Percentiles rank a stretch among this genome's conserved stretches.
phyloP scores from a whole-genome alignment of 2,797 vertebrate genomes.

The Sebastes itinus region DNA sequence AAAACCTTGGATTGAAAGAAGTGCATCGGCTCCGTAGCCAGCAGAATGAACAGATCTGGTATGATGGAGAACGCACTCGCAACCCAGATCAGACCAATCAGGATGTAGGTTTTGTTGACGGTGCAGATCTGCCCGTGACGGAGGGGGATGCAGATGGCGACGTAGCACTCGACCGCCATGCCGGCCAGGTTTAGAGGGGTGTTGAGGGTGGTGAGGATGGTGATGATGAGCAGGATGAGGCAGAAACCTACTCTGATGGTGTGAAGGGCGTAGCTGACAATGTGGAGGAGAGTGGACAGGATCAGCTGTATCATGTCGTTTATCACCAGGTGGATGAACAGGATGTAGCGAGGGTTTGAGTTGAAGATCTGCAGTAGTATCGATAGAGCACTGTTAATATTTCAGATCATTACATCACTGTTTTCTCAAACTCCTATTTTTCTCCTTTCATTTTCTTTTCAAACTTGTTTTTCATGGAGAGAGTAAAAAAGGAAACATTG shows the following conservation, averaged over 20 bases:
- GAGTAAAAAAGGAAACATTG: not conserved
- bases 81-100: slow-evolving; percentile 68
- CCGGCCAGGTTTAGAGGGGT: slow-evolving; percentile 73
- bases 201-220: slow-evolving; percentile 57
- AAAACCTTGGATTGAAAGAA: slow-evolving; percentile 49
- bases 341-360: slow-evolving; percentile 70
- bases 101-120: slow-evolving; percentile 53
- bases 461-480: not conserved
- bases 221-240: slow-evolving; percentile 40
- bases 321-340: slow-evolving; percentile 76
- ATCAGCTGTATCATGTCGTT: slow-evolving; percentile 75
- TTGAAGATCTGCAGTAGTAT: slow-evolving; percentile 28
- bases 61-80: slow-evolving; percentile 41
- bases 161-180: slow-evolving; percentile 76
- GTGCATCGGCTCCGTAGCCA: slow-evolving; percentile 32
- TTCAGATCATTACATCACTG: not conserved
- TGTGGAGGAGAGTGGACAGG: slow-evolving; percentile 48
- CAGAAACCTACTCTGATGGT: slow-evolving; percentile 56
- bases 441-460: not conserved
- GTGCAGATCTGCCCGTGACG: slow-evolving; percentile 70
- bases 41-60: slow-evolving; percentile 60
- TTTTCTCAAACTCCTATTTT: not conserved
- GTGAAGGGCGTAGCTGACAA: slow-evolving; percentile 54
- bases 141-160: slow-evolving; percentile 74
- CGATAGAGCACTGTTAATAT: not conserved